Conservation (phyloP, 2,797 vertebrate genomes). For the Coccyzus lansbergi region DNA sequence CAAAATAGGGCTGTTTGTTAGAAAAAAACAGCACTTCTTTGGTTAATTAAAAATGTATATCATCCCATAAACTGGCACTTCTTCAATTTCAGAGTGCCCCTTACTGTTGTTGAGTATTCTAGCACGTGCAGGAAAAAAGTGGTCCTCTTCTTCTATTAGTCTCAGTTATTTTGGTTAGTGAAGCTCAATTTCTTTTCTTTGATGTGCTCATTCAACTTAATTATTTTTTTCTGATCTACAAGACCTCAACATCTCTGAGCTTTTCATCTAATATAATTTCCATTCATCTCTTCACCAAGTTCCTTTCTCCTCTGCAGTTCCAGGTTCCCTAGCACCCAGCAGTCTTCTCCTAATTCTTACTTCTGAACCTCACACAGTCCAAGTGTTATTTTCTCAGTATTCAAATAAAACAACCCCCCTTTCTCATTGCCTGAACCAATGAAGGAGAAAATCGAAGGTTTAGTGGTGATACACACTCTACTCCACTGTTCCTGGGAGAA, state of each 20-base stretch:
- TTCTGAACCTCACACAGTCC: not conserved
- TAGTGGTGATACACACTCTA: not conserved
- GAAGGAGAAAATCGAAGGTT: constrained; percentile 29
- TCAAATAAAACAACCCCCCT: not conserved
- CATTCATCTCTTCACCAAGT: not conserved
- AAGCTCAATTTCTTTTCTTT: not conserved
- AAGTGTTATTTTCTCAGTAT: not conserved
- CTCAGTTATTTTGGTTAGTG: not conserved
- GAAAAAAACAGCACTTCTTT: not conserved
- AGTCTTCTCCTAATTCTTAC: constrained; percentile 6
- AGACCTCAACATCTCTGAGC: not conserved
- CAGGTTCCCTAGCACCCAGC: not conserved
- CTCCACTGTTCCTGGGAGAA: constrained; percentile 6
- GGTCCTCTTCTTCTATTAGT: not conserved
- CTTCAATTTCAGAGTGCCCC: not conserved
- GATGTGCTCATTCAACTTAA: constrained; percentile 7
- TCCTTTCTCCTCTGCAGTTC: not conserved
- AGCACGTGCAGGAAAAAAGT: not conserved
- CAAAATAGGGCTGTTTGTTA: not conserved
- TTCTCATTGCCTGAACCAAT: not conserved
- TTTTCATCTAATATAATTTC: not conserved
- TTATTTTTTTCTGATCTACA: not conserved
- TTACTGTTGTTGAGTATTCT: not conserved
- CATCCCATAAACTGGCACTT: not conserved
- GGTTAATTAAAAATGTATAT: not conserved